Conservation (phyloP, 1,140 invertebrate species). For the Ylistrum balloti region DNA sequence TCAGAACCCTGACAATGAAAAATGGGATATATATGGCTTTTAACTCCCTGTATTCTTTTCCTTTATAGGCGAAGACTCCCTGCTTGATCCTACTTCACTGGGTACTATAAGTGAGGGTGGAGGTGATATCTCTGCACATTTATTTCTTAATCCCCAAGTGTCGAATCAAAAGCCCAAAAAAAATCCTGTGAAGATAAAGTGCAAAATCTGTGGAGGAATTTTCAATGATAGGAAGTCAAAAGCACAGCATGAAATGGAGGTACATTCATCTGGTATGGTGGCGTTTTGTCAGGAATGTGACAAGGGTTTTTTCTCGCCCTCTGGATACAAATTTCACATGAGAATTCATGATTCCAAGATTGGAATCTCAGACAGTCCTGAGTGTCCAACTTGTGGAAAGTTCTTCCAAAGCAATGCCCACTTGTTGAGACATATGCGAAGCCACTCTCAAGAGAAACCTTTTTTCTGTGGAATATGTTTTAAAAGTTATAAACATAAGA, state of each 20-base stretch:
- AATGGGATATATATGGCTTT: too few species aligned
- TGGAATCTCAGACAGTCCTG: neutral
- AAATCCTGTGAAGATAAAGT: neutral
- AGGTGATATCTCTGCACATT: neutral
- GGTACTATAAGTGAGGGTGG: neutral
- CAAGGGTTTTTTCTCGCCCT: neutral
- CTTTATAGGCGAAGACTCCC: neutral
- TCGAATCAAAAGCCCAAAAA: slow-evolving; percentile 24
- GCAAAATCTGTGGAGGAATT: neutral
- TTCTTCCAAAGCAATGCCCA: slow-evolving; percentile 30
- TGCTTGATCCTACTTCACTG: neutral
- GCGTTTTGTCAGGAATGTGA: neutral
- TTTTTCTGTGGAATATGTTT: neutral
- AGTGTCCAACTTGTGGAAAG: slow-evolving; percentile 26
- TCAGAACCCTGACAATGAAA: too few species aligned
- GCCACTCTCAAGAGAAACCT: slow-evolving; percentile 15
- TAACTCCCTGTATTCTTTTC: neutral
- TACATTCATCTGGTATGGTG: neutral
- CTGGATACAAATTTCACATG: slow-evolving; percentile 6
- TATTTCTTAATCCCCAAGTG: neutral
- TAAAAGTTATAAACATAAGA: slow-evolving; percentile 6
- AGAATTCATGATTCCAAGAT: slow-evolving; percentile 9
- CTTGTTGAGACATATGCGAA: slow-evolving; percentile 9
- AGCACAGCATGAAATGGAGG: neutral
- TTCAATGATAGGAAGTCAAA: slow-evolving; percentile 25